Conservation (phyloP, 2,113 vertebrate genomes). For the Poecilia latipinna region DNA sequence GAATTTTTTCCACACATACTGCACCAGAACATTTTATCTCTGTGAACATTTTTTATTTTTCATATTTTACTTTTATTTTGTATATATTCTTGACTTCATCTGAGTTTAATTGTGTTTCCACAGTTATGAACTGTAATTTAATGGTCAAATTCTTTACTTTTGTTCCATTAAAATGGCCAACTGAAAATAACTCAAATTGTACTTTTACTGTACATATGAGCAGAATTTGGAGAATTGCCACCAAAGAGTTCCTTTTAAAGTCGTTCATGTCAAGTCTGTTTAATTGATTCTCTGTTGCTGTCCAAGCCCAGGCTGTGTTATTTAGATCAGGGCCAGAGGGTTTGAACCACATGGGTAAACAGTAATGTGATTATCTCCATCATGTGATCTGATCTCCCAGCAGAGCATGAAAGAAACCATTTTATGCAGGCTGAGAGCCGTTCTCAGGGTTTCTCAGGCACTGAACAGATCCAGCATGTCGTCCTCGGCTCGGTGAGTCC, state of each 20-base stretch:
- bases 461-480: background rate
- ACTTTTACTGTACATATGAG: no score
- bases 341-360: constrained; percentile 48
- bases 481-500: constrained; percentile 51
- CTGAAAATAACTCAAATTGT: no score
- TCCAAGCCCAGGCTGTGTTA: background rate
- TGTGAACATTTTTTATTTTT: background rate
- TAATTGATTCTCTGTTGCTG: background rate
- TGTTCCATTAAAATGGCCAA: no score
- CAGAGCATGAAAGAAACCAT: constrained; percentile 69
- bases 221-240: no score
- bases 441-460: constrained; percentile 27
- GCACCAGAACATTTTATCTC: background rate
- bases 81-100: no score
- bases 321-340: constrained; percentile 13
- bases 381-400: constrained; percentile 82
- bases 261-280: background rate
- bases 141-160: no score
- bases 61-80: no score
- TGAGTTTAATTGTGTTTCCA: no score
- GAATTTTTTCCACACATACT: background rate
- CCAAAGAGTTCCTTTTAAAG: background rate
- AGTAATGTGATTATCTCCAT: constrained; percentile 77
- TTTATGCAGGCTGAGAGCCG: constrained; percentile 52
- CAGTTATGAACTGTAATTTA: background rate